These are phyloP conservation scores for Sylvilagus floridanus DNA, from an alignment of 2,797 vertebrate species.

Conservation along the genomic window DNA sequence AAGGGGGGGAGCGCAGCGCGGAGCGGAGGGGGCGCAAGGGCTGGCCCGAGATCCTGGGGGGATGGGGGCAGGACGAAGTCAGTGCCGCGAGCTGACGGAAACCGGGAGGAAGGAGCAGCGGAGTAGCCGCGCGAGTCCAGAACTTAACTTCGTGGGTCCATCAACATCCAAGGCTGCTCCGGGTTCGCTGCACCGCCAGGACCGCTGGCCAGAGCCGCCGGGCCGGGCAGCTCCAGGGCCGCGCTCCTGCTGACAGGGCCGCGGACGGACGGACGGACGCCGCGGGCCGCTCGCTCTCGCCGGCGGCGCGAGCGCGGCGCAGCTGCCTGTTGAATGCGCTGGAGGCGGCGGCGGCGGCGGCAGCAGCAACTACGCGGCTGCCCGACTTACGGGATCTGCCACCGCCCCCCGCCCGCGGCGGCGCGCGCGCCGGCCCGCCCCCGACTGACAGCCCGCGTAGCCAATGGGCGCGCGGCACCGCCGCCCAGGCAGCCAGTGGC, in stretches of 20 bases:
- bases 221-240: background rate
- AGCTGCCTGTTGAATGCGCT: conserved; percentile 88
- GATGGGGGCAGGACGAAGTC: background rate
- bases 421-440: conserved; percentile 85
- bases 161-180: conserved; percentile 52
- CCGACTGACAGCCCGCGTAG: conserved; percentile 84
- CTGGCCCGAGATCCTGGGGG: background rate
- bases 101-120: conserved; percentile 60
- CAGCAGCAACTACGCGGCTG: conserved; percentile 77
- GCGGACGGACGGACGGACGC: background rate
- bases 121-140: conserved; percentile 72
- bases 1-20: conserved; percentile 41
- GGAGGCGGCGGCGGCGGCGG: conserved; percentile 68
- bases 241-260: conserved; percentile 58
- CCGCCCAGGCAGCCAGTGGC: conserved; percentile 62
- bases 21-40: conserved; percentile 45
- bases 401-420: conserved; percentile 79
- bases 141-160: conserved; percentile 81
- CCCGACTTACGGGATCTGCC: conserved; percentile 91
- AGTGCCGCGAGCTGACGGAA: conserved; percentile 27
- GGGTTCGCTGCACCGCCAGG: conserved; percentile 4
- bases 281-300: conserved; percentile 29
- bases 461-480: conserved; percentile 87
- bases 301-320: conserved; percentile 43
- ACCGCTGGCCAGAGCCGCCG: conserved; percentile 38